Conservation (phyloP, 2,888 invertebrate species). For the Parochlus steinenii region DNA sequence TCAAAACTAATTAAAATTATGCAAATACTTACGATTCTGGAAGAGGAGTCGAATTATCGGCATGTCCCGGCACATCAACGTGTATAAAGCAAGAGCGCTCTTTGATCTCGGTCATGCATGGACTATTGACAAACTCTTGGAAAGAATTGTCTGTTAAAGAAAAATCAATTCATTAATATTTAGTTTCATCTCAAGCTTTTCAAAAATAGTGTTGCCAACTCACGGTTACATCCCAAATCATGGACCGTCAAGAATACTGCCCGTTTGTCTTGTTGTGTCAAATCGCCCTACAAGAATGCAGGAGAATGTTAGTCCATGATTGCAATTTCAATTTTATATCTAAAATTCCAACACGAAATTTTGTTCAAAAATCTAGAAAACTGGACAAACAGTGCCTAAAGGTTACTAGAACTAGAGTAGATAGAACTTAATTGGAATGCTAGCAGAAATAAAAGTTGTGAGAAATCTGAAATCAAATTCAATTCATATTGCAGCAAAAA, state of each 20-base stretch:
- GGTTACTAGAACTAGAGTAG: too few species aligned
- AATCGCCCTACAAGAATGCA: constrained; percentile 54
- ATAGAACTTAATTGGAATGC: too few species aligned
- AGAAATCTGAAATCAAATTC: too few species aligned
- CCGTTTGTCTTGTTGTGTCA: constrained; percentile 61
- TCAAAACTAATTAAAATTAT: constrained; percentile 3
- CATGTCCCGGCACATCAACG: constrained; percentile 73
- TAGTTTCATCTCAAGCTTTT: background rate
- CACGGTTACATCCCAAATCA: constrained; percentile 71
- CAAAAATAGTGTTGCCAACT: constrained; percentile 31
- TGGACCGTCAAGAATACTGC: constrained; percentile 79
- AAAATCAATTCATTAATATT: constrained; percentile 6
- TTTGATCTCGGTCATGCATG: constrained; percentile 70
- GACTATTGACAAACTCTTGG: constrained; percentile 66
- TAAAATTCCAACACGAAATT: background rate
- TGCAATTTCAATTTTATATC: too few species aligned
- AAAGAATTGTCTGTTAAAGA: constrained; percentile 54
- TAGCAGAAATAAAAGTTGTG: too few species aligned
- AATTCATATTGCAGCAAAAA: too few species aligned
- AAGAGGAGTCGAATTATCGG: constrained; percentile 60
- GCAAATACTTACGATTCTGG: constrained; percentile 49
- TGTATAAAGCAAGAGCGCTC: constrained; percentile 75
- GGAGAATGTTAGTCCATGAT: too few species aligned
- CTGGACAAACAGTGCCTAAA: too few species aligned
- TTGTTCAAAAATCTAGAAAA: too few species aligned